Evolutionary conservation across 2,113 vertebrate species (phyloP), one percentile per base, ranked within the genome.

Genomic region (Planiliza haematocheilus): DNA sequence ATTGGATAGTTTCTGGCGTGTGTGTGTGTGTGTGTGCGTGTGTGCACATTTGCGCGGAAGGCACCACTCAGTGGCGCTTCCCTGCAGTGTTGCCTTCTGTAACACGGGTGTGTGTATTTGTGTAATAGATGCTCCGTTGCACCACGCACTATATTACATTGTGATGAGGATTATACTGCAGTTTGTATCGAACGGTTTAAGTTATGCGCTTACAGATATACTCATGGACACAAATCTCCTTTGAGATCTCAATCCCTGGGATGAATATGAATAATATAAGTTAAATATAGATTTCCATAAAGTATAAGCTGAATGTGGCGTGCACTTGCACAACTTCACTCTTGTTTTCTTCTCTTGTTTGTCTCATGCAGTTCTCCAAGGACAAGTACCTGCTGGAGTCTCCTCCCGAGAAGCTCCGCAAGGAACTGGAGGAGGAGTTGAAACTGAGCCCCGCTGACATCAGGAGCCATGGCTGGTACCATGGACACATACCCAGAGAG

Each of bases 331-430:
- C 50, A 50, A 59, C 42, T 37, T 46, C 18, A 1, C 10, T 37
- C 5, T 24, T 72, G 12, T 52, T 74, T 59, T 63, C 48, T 21
- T 72, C 39, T 67, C 21, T 4, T 88, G 37, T 87, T 65, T 86
- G 21, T 77, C n/a, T 48, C 41, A 0, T 10, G 9, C 91, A 99
- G 97, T 98, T 99, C 92, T 99, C 98, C 86, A 99, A 99, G 92
- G 97, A 99, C 92, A 99, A 98, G 89, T 99, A 99, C 84, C 95
- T 99, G 84, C 91, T 99, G 0, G 98, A 99, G 84, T 97, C 97
- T 0, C 97, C 97, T 0, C 97, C 98, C 0, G 98, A 99, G 92
- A 99, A 99, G 41, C 94, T 99, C 64, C 95, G 96, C 46, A 97
- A 97, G 77, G 98, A 99, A 76, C 87, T 99, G 84, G 97, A 99